Evolutionary conservation across 2,113 vertebrate genomes (phyloP).

Genomic region (Tyto alba): DNA sequence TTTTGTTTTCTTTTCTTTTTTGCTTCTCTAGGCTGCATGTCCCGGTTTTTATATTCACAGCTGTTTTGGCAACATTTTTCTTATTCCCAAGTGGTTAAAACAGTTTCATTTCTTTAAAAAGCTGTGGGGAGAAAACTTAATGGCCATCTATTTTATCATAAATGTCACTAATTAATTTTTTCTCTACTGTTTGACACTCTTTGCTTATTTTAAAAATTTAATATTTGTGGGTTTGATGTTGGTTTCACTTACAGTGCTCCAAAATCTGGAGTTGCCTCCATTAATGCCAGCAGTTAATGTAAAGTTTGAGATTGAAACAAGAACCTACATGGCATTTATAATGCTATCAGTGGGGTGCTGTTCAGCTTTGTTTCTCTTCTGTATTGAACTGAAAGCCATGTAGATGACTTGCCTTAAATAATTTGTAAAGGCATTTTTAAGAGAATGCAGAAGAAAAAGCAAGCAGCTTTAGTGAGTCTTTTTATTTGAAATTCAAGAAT

Average conservation of each 20-base stretch:
- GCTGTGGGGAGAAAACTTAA: neutral
- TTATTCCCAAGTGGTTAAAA: neutral
- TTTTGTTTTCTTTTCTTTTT: too few species aligned
- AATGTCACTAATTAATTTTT: neutral
- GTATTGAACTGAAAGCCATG: neutral
- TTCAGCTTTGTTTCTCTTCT: neutral
- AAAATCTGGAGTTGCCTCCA: neutral
- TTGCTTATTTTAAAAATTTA: neutral
- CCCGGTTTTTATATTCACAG: neutral
- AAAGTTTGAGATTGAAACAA: neutral
- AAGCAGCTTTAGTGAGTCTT: neutral
- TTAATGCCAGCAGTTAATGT: neutral
- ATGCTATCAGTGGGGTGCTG: neutral
- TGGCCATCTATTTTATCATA: neutral
- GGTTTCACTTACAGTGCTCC: neutral
- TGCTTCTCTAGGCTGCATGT: neutral
- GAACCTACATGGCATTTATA: neutral
- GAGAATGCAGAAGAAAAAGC: neutral
- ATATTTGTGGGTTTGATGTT: neutral
- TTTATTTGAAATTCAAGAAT: conserved; percentile 32
- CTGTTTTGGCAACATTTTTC: neutral
- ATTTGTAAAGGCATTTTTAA: conserved; percentile 23
- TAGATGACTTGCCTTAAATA: neutral
- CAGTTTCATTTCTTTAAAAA: neutral
- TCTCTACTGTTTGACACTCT: neutral